These are phyloP conservation scores for Opisthograptis luteolata DNA, from an alignment of 2,888 invertebrate species.

Conservation along the genomic window DNA sequence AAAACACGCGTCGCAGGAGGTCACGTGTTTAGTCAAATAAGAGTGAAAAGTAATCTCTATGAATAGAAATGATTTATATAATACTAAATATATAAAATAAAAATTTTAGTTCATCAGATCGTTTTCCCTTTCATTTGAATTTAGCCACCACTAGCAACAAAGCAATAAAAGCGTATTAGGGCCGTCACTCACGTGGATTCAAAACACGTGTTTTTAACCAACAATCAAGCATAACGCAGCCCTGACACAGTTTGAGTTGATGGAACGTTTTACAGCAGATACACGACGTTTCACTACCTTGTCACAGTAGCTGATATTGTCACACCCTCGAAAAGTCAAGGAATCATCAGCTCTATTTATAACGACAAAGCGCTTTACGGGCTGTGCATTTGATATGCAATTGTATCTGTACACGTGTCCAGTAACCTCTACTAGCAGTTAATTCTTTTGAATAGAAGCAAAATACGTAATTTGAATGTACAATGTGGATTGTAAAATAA, in stretches of 20 bases:
- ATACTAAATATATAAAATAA: no score
- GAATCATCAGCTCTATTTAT: neutral
- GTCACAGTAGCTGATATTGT: neutral
- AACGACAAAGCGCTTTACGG: neutral
- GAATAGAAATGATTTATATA: no score
- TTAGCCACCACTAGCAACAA: neutral
- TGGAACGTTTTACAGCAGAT: neutral
- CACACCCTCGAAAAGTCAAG: neutral
- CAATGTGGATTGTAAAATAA: no score
- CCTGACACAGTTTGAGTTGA: conserved; percentile 16
- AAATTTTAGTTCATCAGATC: no score
- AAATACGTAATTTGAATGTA: conserved; percentile 2
- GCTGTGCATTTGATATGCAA: neutral
- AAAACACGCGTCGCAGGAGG: neutral
- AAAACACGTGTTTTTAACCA: conserved; percentile 5
- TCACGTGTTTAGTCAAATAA: no score
- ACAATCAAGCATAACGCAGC: conserved; percentile 13
- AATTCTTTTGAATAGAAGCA: conserved; percentile 1
- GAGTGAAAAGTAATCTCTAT: no score
- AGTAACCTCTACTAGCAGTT: conserved; percentile 5
- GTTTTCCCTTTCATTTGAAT: no score
- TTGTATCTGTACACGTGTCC: conserved; percentile 10
- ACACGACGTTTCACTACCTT: neutral
- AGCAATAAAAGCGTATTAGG: conserved; percentile 8
- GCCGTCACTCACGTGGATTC: conserved; percentile 21